Evolutionary conservation across 2,888 invertebrate genomes (phyloP).

Genomic region (Aphodius granarius): DNA sequence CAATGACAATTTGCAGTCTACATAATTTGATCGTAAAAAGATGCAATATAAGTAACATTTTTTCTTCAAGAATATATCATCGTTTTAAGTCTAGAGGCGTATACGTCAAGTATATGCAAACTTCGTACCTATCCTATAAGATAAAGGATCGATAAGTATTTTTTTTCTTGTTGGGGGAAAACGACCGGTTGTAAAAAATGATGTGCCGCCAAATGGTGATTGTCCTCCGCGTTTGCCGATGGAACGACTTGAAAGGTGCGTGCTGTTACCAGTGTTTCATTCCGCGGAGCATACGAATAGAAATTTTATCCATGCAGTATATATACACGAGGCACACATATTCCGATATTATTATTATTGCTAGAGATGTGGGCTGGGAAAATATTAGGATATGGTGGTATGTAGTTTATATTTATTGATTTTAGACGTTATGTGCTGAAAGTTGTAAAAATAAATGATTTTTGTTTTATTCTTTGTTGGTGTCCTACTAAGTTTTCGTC

Average conservation of each 20-base stretch:
- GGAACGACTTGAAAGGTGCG: not conserved
- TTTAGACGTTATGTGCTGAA: not conserved
- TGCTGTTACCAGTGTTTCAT: not conserved
- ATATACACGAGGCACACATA: not conserved
- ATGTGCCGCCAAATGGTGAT: constrained; percentile 45
- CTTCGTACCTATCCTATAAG: not conserved
- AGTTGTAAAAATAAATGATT: not conserved
- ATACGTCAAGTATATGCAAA: not conserved
- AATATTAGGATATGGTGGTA: not conserved
- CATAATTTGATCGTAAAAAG: no score
- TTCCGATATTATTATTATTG: not conserved
- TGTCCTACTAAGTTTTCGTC: no score
- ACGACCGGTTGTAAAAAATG: constrained; percentile 39
- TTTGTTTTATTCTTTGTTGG: not conserved
- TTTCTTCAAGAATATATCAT: no score
- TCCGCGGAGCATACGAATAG: not conserved
- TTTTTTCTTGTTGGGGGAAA: constrained; percentile 15
- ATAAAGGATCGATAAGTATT: not conserved
- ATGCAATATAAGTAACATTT: no score
- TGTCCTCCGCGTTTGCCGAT: constrained; percentile 31
- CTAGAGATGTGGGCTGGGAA: not conserved
- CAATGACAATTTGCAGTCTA: no score
- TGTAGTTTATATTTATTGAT: not conserved
- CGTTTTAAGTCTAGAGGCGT: not conserved
- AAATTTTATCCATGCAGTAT: not conserved